Evolutionary conservation across 2,113 vertebrate species (phyloP), one percentile per base, ranked within the genome.

Genomic region (Protobothrops mucrosquamatus): DNA sequence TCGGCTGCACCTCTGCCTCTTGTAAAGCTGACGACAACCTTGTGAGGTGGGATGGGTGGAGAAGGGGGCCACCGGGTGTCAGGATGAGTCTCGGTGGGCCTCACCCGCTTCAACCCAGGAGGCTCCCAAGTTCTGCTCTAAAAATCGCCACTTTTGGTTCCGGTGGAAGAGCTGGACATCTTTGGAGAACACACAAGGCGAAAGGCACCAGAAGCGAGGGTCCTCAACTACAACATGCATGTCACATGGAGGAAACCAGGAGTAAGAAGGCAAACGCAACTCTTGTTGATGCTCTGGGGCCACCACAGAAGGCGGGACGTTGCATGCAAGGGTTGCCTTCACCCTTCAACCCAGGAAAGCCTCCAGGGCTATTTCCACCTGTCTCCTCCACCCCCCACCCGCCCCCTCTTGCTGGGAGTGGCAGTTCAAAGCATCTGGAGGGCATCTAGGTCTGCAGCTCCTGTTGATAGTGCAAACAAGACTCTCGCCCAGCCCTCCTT

Each of bases 61-160:
- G 59, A 6, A 0, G 1, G 29, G n/a, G 10, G 48, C 0, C 5
- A 64, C 48, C 46, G 2, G 6, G 8, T 2, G 34, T 24, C 56
- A 12, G 26, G 46, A 52, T 3, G 23, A 48, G 26, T 24, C 46
- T 24, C 9, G 1, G 6, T 87, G 43, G 22, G 11, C 12, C 85
- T 24, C 46, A 24, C 4, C 10, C 1, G 12, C 48, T 23, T 23
- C 52, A 39, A 5, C n/a, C 20, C 22, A 23, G n/a, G 3, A 23
- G 54, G 52, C 4, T 34, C 29, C 29, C 52, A 1, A 29, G 15
- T 10, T 39, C 26, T 10, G 15, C 29, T 34, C 87, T 3, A 4
- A 87, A 29, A 86, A 86, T 85, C 39, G 10, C 43, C 8, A 4
- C 24, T 69, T 69, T 24, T 10, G 18, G 9, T 51, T 87, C 15